Percentiles rank a stretch among this genome's conserved stretches.
phyloP scores from a whole-genome alignment of 1,140 invertebrate genomes.

The Lethocerus indicus region DNA sequence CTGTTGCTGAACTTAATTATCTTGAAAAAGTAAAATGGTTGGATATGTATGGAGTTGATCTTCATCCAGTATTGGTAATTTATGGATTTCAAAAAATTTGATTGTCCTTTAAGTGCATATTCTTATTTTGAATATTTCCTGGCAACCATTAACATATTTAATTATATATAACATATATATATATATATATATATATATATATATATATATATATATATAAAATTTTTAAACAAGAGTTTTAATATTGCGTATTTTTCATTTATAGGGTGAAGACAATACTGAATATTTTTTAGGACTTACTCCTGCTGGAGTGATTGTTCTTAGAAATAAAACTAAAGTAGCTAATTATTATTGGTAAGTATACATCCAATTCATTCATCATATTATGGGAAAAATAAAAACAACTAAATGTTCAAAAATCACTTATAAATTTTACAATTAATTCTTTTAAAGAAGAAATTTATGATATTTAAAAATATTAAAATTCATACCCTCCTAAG shows the following conservation, averaged over 20 bases:
- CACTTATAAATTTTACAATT: not conserved
- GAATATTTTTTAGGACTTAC: constrained; percentile 94
- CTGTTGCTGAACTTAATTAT: constrained; percentile 52
- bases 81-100: not conserved
- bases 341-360: constrained; percentile 93
- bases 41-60: constrained; percentile 70
- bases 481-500: not conserved
- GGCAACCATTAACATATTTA: not conserved
- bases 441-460: too few species aligned
- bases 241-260: constrained; percentile 22
- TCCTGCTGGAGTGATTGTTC: constrained; percentile 89
- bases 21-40: constrained; percentile 67
- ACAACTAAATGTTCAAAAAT: not conserved
- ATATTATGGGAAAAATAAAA: not conserved
- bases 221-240: constrained; percentile 5
- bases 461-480: too few species aligned
- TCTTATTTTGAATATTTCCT: not conserved
- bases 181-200: not conserved
- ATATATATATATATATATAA: not conserved
- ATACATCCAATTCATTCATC: not conserved
- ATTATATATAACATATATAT: not conserved
- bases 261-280: constrained; percentile 88
- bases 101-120: not conserved
- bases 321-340: constrained; percentile 90
- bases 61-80: constrained; percentile 57